Conservation (phyloP, 2,113 vertebrate species). For the Axis porcinus region DNA sequence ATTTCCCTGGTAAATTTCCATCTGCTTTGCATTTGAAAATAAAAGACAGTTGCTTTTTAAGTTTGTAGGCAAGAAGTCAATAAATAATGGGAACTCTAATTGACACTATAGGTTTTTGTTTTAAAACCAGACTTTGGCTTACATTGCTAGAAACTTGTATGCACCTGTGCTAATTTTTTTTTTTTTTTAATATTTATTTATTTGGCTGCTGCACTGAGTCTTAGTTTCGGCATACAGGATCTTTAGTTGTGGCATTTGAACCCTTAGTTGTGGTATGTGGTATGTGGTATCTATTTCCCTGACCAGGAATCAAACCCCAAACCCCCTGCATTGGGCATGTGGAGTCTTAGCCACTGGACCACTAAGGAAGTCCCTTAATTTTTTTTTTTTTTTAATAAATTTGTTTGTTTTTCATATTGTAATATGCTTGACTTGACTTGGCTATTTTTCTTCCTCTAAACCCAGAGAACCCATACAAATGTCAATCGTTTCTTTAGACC, state of each 20-base stretch:
- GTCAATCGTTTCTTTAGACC: conserved; percentile 4
- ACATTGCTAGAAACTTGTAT: not conserved
- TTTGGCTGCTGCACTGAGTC: not conserved
- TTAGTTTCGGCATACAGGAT: not conserved
- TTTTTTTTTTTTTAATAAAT: not conserved
- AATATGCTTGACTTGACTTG: not conserved
- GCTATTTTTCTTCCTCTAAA: not conserved
- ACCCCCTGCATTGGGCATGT: not conserved
- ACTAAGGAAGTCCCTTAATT: not conserved
- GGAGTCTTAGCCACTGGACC: not conserved
- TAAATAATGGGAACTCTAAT: conserved; percentile 34
- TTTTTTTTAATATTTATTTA: not conserved
- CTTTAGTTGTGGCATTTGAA: not conserved
- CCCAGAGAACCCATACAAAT: not conserved
- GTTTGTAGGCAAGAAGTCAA: conserved; percentile 35
- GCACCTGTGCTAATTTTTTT: not conserved
- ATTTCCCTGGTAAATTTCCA: conserved; percentile 49
- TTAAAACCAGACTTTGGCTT: conserved; percentile 41
- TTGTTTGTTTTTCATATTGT: conserved; percentile 14
- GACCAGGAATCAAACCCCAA: not conserved
- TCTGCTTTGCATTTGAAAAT: conserved; percentile 56
- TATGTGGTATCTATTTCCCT: not conserved
- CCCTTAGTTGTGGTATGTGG: not conserved
- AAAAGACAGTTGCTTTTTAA: conserved; percentile 23
- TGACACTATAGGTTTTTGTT: conserved; percentile 33